Percentiles rank a stretch among this genome's conserved stretches.
phyloP scores from a whole-genome alignment of 35 echinoderm and acorn worm genomes.

The Ophioderma brevispina region DNA sequence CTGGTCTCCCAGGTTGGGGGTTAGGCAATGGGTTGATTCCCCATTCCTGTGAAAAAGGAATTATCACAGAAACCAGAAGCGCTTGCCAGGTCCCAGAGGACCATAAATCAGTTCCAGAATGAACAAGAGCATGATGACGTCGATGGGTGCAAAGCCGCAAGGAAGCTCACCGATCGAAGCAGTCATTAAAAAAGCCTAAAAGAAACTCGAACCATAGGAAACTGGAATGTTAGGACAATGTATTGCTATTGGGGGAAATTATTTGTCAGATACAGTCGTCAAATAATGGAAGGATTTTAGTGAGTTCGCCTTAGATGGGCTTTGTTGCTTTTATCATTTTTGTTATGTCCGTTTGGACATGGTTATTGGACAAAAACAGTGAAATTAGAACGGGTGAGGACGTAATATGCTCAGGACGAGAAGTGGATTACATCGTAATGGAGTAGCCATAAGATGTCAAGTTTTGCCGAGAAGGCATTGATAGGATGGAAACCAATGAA shows the following conservation, averaged over 20 bases:
- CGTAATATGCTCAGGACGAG: background rate
- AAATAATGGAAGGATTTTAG: constrained; percentile 33
- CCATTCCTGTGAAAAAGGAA: no score
- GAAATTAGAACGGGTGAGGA: background rate
- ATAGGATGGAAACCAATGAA: background rate
- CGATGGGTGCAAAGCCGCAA: constrained; percentile 57
- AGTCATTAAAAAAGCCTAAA: background rate
- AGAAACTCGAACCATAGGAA: constrained; percentile 3
- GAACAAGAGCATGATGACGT: no score
- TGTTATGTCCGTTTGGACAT: no score
- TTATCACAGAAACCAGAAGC: no score
- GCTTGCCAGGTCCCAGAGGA: no score
- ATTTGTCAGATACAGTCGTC: constrained; percentile 1
- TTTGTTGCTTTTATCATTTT: no score
- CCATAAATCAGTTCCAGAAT: no score
- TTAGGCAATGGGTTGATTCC: no score
- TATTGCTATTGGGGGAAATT: constrained; percentile 24
- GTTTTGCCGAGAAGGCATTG: background rate
- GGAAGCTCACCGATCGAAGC: constrained; percentile 25
- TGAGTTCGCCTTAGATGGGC: background rate
- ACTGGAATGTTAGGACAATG: constrained; percentile 45
- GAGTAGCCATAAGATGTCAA: background rate
- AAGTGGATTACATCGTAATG: background rate
- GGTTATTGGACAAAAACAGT: no score
- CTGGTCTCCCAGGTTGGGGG: no score